Base-by-base conservation (phyloP, 92 coral and sea anemone species). In the Muricea muricata region DNA sequence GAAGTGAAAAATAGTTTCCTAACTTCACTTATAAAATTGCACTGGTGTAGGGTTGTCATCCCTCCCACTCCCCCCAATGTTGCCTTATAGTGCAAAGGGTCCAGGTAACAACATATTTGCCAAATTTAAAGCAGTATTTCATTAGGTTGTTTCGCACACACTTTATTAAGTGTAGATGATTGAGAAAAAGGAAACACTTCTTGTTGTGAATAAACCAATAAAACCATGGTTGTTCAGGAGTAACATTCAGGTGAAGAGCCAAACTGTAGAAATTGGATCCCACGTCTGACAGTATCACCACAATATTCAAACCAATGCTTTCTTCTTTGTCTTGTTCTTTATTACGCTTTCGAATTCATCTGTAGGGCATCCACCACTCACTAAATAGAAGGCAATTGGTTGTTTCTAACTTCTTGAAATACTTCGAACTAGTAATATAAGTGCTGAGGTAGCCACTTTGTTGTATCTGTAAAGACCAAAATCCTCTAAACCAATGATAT, bases 121-220 rank as follows among this genome's bases (percentile, higher is more conserved):
- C 71, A 55, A 63, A 55, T 32, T 18, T 31, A 42, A 78, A 54
- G 70, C 28, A 32, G 26, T 42, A 55, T 65, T 78, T 78, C 31
- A 55, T 78, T 34, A 78, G 48, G 66, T 78, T 78, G 31, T 78
- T 78, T 76, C 83, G 23, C 50, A 78, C 83, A 55, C 50, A 18
- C 50, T 78, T 78, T 54, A 78, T 21, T 48, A 78, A 33, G 42
- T 78, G 83, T 15, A 72, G 83, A 20, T 71, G 83, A 61, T 80
- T 76, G 40, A 61, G 40, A 55, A 80, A 26, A 4, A 80, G 58
- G 58, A 80, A 80, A 42, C 41, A 46, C 40, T 79, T 54, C 31
- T 58, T 42, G 9, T 58, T 66, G 73, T 63, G 83, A 14, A 71
- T 41, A 41, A 73, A 73, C n/a, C n/a, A n/a, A n/a, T n/a, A n/a